phyloP scores from a whole-genome alignment of 1,140 invertebrate genomes.

The Pseudomyrmex concolor region DNA sequence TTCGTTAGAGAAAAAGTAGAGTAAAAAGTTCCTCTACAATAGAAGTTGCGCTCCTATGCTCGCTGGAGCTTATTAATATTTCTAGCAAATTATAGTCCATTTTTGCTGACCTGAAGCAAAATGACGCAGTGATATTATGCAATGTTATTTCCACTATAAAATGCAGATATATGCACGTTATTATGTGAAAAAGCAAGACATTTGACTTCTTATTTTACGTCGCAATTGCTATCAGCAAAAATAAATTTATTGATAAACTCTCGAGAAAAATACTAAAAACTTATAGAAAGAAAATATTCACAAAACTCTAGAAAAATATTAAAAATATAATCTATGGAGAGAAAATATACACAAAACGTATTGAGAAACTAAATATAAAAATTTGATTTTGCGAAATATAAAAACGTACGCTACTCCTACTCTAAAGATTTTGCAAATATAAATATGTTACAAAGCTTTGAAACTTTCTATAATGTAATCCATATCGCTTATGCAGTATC shows the following conservation, averaged over 20 bases:
- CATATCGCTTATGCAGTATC: background rate
- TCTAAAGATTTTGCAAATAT: constrained; percentile 10
- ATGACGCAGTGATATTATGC: background rate
- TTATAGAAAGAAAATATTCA: background rate
- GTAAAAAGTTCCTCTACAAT: constrained; percentile 2
- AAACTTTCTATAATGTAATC: constrained; percentile 1
- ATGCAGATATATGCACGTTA: background rate
- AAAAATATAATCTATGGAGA: too few species aligned
- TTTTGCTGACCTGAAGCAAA: background rate
- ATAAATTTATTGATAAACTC: background rate
- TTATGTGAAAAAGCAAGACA: constrained; percentile 15
- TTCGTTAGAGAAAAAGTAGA: constrained; percentile 47
- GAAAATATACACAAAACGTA: background rate
- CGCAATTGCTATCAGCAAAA: background rate
- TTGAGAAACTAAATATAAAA: background rate
- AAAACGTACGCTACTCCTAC: background rate
- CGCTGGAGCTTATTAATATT: constrained; percentile 41
- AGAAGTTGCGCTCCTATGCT: constrained; percentile 1
- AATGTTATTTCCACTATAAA: constrained; percentile 1
- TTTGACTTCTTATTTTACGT: constrained; percentile 25
- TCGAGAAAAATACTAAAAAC: too few species aligned
- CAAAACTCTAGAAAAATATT: too few species aligned
- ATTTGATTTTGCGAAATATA: background rate
- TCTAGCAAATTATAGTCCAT: constrained; percentile 9
- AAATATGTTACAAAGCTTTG: background rate